Evolutionary conservation across 1,140 invertebrate species (phyloP).

Genomic region (Wiebesia pumilae): DNA sequence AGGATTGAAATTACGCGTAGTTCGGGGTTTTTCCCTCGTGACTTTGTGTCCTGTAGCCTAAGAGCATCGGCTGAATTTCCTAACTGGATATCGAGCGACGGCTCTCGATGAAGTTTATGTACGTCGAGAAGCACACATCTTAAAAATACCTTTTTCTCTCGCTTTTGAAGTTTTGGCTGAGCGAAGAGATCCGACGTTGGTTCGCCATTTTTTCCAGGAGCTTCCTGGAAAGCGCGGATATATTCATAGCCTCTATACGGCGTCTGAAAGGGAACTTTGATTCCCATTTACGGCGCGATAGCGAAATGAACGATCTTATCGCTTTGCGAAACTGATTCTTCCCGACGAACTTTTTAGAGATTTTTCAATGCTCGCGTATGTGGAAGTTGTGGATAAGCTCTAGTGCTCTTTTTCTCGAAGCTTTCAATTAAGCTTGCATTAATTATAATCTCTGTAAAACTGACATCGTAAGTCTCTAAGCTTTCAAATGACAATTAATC

Average conservation of each 20-base stretch:
- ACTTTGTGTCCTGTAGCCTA: no score
- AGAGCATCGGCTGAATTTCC: no score
- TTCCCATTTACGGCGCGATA: constrained; percentile 11
- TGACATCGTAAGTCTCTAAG: not conserved
- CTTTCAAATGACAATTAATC: constrained; percentile 14
- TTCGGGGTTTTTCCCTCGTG: no score
- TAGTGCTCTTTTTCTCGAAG: not conserved
- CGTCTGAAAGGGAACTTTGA: constrained; percentile 10
- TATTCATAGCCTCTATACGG: not conserved
- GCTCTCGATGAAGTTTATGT: not conserved
- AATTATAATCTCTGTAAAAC: constrained; percentile 11
- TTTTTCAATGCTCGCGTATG: not conserved
- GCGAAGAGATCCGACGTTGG: not conserved
- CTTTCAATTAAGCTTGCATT: constrained; percentile 26
- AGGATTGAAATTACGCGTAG: no score
- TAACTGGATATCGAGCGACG: not conserved
- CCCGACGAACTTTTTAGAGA: constrained; percentile 21
- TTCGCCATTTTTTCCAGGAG: not conserved
- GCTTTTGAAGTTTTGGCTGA: not conserved
- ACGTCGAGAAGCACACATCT: not conserved
- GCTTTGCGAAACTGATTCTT: constrained; percentile 31
- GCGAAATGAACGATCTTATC: constrained; percentile 30
- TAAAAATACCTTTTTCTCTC: not conserved
- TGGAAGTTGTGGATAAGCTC: not conserved
- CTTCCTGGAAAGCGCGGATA: not conserved